A percentile compares a stretch with the other conserved stretches of the same genome.
phyloP scores from a whole-genome alignment of 2,113 vertebrate genomes.

The Pygoscelis adeliae region DNA sequence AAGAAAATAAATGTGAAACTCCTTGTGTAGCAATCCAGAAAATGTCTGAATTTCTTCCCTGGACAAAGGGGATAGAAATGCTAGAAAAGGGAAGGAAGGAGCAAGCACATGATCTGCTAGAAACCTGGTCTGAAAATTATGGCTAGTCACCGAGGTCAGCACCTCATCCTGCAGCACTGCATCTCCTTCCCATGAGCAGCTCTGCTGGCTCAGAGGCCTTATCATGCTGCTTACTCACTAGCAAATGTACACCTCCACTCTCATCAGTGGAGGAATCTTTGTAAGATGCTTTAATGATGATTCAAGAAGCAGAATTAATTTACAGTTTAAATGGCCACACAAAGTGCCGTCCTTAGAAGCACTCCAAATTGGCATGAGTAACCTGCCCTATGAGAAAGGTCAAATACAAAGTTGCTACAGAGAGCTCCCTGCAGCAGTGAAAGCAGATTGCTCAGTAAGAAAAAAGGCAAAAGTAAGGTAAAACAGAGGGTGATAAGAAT shows the following conservation, averaged over 20 bases:
- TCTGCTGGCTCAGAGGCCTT: background rate
- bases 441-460: background rate
- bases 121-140: background rate
- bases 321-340: background rate
- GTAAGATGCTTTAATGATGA: background rate
- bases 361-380: background rate
- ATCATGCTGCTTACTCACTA: background rate
- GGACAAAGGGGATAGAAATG: background rate
- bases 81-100: background rate
- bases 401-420: background rate
- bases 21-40: background rate
- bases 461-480: background rate
- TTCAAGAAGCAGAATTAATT: constrained; percentile 15
- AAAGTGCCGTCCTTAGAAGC: background rate
- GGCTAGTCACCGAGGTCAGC: background rate
- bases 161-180: background rate
- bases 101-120: background rate
- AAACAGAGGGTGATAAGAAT: background rate
- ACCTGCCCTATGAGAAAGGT: background rate
- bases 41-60: background rate
- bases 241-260: background rate
- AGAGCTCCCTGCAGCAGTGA: background rate
- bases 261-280: background rate
- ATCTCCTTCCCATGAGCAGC: background rate
- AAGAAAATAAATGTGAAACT: background rate